A percentile compares a stretch with the other conserved stretches of the same genome.
Evolutionary conservation across 2,888 invertebrate species (phyloP).

Genomic region (Lutraria lutraria): DNA sequence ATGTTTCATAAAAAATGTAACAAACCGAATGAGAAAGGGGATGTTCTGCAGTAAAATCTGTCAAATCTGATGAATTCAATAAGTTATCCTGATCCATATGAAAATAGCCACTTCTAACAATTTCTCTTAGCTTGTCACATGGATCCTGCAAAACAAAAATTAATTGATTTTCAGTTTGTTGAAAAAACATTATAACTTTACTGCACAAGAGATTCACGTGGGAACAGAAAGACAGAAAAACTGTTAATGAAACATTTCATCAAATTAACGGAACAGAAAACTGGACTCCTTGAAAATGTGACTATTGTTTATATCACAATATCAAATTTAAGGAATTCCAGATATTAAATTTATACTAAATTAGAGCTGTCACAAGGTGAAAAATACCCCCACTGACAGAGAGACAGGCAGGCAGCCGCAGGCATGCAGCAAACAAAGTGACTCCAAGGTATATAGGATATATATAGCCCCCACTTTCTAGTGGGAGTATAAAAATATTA

Average conservation of each 20-base stretch:
- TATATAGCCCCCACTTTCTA: no score
- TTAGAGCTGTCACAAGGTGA: no score
- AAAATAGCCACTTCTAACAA: conserved; percentile 70
- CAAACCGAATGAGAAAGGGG: conserved; percentile 45
- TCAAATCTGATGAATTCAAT: conserved; percentile 41
- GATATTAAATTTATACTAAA: no score
- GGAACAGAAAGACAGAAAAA: background rate
- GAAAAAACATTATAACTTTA: background rate
- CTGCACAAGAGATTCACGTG: background rate
- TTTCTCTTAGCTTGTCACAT: conserved; percentile 63
- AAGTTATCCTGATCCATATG: conserved; percentile 69
- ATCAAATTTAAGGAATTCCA: no score
- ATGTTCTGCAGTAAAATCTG: conserved; percentile 27
- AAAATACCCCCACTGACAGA: no score
- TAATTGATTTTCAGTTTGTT: background rate
- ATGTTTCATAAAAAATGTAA: background rate
- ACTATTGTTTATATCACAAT: no score
- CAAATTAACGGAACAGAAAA: background rate
- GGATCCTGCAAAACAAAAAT: conserved; percentile 47
- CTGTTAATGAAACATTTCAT: background rate
- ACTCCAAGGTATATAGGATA: no score
- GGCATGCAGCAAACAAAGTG: no score
- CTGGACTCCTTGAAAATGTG: background rate
- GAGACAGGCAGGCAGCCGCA: no score
- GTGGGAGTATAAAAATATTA: no score